phyloP scores from a whole-genome alignment of 2,888 invertebrate species.

The Plagodis dolabraria region DNA sequence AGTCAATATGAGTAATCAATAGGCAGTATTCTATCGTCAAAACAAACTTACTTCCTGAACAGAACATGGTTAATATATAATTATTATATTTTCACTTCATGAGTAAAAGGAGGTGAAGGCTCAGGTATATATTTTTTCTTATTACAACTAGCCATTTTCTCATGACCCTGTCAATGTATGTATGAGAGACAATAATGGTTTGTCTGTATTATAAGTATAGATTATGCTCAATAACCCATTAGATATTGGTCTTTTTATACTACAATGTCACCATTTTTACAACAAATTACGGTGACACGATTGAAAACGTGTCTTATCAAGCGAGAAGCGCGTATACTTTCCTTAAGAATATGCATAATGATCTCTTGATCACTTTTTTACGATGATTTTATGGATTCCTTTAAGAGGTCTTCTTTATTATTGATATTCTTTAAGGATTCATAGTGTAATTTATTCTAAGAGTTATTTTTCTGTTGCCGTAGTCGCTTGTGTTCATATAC shows the following conservation, averaged over 20 bases:
- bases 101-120: slow-evolving; percentile 22
- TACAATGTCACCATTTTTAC: slow-evolving; percentile 54
- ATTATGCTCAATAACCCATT: slow-evolving; percentile 4
- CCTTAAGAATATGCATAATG: slow-evolving; percentile 52
- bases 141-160: slow-evolving; percentile 6
- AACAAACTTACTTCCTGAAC: too few species aligned
- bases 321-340: slow-evolving; percentile 53
- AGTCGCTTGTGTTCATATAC: too few species aligned
- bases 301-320: slow-evolving; percentile 84
- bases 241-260: slow-evolving; percentile 44
- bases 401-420: not conserved
- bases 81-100: not conserved
- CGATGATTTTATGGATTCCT: slow-evolving; percentile 31
- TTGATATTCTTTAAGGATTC: too few species aligned
- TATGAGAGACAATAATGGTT: slow-evolving; percentile 5
- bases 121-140: slow-evolving; percentile 4
- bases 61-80: too few species aligned
- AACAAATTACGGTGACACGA: slow-evolving; percentile 62
- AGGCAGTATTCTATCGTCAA: too few species aligned
- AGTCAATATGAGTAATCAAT: too few species aligned
- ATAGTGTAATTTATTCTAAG: too few species aligned
- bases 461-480: too few species aligned
- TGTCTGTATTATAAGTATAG: not conserved
- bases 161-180: slow-evolving; percentile 6
- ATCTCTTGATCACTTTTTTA: slow-evolving; percentile 41